Evolutionary conservation across 2,797 vertebrate species (phyloP).

Genomic region (Acanthopagrus latus): DNA sequence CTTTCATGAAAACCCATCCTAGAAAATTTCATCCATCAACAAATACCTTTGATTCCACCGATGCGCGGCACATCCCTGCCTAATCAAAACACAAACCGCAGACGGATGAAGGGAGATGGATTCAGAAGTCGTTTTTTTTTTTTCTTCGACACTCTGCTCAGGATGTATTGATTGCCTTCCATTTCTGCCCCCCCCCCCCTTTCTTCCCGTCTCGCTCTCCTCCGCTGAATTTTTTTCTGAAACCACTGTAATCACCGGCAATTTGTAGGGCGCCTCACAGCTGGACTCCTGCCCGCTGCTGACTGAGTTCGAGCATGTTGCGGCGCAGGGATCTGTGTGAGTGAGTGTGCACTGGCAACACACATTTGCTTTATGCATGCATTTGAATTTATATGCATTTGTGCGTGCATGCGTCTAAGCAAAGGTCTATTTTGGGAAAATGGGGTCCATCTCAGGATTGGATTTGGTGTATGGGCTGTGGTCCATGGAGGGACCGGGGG

Average conservation of each 20-base stretch:
- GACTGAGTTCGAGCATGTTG: constrained; percentile 43
- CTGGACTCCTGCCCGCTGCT: constrained; percentile 67
- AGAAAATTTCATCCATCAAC: constrained; percentile 55
- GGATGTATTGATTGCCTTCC: constrained; percentile 73
- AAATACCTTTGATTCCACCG: constrained; percentile 63
- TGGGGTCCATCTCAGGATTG: neutral
- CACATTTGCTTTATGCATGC: neutral
- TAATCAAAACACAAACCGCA: constrained; percentile 64
- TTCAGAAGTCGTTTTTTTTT: constrained; percentile 62
- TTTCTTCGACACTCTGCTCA: constrained; percentile 54
- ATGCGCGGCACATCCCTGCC: constrained; percentile 29
- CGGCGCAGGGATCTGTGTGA: constrained; percentile 9
- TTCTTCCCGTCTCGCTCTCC: constrained; percentile 36
- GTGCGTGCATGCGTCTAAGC: neutral
- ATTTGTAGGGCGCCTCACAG: constrained; percentile 69
- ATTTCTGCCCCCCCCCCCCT: constrained; percentile 46
- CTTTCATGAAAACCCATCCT: constrained; percentile 38
- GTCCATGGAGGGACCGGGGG: constrained; percentile 18
- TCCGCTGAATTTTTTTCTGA: constrained; percentile 69
- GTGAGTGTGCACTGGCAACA: neutral
- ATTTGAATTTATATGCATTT: constrained; percentile 14
- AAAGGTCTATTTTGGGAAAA: constrained; percentile 36
- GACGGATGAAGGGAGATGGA: constrained; percentile 63
- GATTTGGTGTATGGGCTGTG: constrained; percentile 12
- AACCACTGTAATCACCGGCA: constrained; percentile 72